A percentile compares a stretch with the other conserved stretches of the same genome.
Conservation (phyloP, 2,113 vertebrate genomes). For the Neogobius melanostomus region DNA sequence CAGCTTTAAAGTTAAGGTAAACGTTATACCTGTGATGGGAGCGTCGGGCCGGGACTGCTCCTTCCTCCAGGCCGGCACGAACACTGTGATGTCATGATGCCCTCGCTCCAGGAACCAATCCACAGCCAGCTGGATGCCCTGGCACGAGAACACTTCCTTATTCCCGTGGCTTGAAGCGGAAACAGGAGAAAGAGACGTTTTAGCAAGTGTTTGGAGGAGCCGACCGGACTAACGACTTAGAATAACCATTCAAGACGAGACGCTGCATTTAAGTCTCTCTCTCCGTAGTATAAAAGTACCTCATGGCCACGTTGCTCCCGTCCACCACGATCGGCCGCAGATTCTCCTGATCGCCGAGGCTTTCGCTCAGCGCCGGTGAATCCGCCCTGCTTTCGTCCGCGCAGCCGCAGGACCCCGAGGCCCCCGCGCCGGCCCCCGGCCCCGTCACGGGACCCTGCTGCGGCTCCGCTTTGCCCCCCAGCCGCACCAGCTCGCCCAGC, state of each 20-base stretch:
- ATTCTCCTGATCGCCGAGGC: slow-evolving; percentile 88
- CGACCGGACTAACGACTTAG: too few species aligned
- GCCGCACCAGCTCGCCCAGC: slow-evolving; percentile 95
- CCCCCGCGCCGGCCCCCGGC: slow-evolving; percentile 72
- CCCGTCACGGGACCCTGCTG: slow-evolving; percentile 75
- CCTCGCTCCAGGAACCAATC: slow-evolving; percentile 97
- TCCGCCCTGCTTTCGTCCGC: slow-evolving; percentile 83
- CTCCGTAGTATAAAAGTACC: slow-evolving; percentile 72
- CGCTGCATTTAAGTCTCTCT: too few species aligned
- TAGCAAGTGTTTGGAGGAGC: too few species aligned
- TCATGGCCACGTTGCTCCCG: slow-evolving; percentile 98
- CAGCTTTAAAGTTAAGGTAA: too few species aligned
- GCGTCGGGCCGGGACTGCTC: slow-evolving; percentile 96
- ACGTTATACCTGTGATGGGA: slow-evolving; percentile 86
- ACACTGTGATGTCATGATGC: slow-evolving; percentile 94
- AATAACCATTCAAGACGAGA: too few species aligned
- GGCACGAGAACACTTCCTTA: slow-evolving; percentile 98
- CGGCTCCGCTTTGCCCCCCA: slow-evolving; percentile 88
- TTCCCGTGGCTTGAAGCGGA: slow-evolving; percentile 87
- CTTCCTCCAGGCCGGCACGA: slow-evolving; percentile 98
- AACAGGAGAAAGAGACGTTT: neutral
- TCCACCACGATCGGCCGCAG: slow-evolving; percentile 93
- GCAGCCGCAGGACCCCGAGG: slow-evolving; percentile 77
- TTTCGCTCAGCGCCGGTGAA: slow-evolving; percentile 82
- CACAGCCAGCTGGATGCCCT: slow-evolving; percentile 94